These are phyloP conservation scores for Acinonyx jubatus DNA, from an alignment of 2,113 vertebrate genomes.

Conservation along the genomic window DNA sequence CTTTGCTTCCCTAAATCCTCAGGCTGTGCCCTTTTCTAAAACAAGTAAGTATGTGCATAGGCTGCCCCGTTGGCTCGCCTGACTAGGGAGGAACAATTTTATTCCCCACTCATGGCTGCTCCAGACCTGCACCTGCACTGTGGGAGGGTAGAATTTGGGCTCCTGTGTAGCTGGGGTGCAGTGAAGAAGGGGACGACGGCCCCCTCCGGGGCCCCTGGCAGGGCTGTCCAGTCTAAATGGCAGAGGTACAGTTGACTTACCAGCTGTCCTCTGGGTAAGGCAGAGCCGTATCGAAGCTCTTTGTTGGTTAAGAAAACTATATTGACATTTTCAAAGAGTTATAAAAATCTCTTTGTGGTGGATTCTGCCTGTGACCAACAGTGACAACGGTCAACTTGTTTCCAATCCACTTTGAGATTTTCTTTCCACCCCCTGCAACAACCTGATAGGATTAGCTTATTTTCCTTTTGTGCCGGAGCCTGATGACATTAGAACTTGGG, in stretches of 20 bases:
- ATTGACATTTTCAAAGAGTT: background rate
- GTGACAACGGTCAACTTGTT: background rate
- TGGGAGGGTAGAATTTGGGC: background rate
- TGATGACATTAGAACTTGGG: background rate
- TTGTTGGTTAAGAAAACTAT: background rate
- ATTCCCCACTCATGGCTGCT: background rate
- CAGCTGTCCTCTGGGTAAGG: background rate
- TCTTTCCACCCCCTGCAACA: background rate
- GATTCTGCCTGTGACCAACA: background rate
- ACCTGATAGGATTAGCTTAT: background rate
- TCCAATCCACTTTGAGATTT: background rate
- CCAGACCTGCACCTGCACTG: too few species aligned
- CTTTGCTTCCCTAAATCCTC: background rate
- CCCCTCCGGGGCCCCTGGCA: fast-evolving
- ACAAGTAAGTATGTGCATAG: background rate
- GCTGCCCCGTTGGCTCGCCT: background rate
- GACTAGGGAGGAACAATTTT: background rate
- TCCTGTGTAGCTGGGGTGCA: background rate
- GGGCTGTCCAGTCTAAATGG: background rate
- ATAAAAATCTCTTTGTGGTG: background rate
- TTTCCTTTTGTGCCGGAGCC: background rate
- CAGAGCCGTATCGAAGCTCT: background rate
- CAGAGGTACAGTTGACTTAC: background rate
- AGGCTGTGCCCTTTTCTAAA: background rate
- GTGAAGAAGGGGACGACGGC: fast-evolving